A percentile compares a stretch with the other conserved stretches of the same genome.
phyloP scores from a whole-genome alignment of 1,140 invertebrate genomes.

The Dufourea novaeangliae region DNA sequence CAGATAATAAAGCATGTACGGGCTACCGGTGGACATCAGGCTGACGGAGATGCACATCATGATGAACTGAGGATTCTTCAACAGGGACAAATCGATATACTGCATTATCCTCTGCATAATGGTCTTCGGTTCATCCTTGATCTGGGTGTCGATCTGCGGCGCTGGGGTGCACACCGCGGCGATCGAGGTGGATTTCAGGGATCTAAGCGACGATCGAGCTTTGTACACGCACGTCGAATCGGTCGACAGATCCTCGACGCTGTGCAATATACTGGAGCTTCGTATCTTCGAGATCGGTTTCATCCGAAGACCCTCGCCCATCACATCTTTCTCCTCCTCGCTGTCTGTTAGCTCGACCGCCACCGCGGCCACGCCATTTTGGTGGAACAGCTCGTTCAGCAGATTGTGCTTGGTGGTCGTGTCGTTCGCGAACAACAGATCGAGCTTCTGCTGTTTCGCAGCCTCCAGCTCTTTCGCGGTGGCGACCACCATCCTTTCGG shows the following conservation, averaged over 20 bases:
- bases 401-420: constrained; percentile 80
- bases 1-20: constrained; percentile 88
- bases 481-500: constrained; percentile 29
- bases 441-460: constrained; percentile 80
- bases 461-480: constrained; percentile 57
- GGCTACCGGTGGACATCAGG: constrained; percentile 89
- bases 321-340: constrained; percentile 83
- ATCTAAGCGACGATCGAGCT: constrained; percentile 81
- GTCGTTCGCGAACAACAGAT: constrained; percentile 83
- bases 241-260: constrained; percentile 88
- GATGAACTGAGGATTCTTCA: constrained; percentile 87
- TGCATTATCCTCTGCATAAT: constrained; percentile 77
- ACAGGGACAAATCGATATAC: constrained; percentile 86
- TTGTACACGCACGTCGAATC: constrained; percentile 89
- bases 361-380: constrained; percentile 72
- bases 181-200: constrained; percentile 71
- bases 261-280: constrained; percentile 87
- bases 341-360: constrained; percentile 80
- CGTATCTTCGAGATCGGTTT: constrained; percentile 84
- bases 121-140: constrained; percentile 54
- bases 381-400: constrained; percentile 83
- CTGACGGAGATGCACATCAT: constrained; percentile 87
- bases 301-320: constrained; percentile 82
- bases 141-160: constrained; percentile 51
- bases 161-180: constrained; percentile 72